Evolutionary conservation across 1,140 invertebrate species (phyloP).

Genomic region (Drosophila neocordata): DNA sequence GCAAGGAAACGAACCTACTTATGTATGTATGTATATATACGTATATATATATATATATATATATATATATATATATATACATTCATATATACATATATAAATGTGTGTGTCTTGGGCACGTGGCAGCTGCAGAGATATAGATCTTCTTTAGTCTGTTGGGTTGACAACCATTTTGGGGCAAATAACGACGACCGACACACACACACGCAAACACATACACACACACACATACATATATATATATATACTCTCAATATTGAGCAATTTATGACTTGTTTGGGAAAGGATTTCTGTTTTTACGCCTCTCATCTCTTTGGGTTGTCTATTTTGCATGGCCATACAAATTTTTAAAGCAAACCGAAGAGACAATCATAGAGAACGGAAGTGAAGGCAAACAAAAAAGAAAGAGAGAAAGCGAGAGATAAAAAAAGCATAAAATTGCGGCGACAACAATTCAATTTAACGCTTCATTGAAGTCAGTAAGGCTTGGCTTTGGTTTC

Average conservation of each 20-base stretch:
- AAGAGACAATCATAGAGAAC: background rate
- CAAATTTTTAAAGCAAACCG: conserved; percentile 26
- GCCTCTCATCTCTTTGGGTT: background rate
- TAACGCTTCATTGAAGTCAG: conserved; percentile 66
- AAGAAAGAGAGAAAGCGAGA: too few species aligned
- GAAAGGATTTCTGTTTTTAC: conserved; percentile 13
- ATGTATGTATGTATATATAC: background rate
- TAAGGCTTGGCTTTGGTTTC: conserved; percentile 26
- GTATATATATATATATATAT: background rate
- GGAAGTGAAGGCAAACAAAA: conserved; percentile 7
- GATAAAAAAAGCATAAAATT: conserved; percentile 38
- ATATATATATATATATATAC: background rate
- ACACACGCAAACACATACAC: background rate
- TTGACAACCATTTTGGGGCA: conserved; percentile 9
- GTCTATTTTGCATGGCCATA: conserved; percentile 43
- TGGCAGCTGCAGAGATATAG: conserved; percentile 6
- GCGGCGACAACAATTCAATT: conserved; percentile 77
- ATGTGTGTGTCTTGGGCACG: background rate
- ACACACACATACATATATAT: background rate
- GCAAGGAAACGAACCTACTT: conserved; percentile 11
- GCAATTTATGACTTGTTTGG: conserved; percentile 77
- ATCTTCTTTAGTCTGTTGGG: conserved; percentile 6
- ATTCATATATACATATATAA: background rate
- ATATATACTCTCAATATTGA: conserved; percentile 27
- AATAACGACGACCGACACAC: background rate